phyloP scores from a whole-genome alignment of 2,888 invertebrate species.

The Spicauda simplicius region DNA sequence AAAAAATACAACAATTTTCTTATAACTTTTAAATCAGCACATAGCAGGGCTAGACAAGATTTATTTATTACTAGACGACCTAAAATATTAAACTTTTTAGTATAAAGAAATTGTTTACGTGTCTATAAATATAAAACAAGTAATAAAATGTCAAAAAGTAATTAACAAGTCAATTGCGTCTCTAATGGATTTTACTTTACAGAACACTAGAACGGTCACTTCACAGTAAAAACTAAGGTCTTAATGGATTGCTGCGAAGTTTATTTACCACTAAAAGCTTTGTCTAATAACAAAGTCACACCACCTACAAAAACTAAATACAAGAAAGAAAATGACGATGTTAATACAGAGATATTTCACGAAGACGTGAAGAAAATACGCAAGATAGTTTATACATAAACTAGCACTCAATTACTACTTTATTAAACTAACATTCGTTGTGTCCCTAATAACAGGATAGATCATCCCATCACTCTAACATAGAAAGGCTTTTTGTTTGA shows the following conservation, averaged over 20 bases:
- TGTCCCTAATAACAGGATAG: constrained; percentile 13
- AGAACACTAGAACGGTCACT: background rate
- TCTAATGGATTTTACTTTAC: background rate
- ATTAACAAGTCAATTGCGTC: background rate
- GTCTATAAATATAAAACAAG: background rate
- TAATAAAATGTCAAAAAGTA: background rate
- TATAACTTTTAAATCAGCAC: no score
- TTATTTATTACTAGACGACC: no score
- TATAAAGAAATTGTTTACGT: no score
- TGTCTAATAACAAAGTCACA: background rate
- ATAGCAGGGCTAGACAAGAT: no score
- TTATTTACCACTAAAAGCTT: background rate
- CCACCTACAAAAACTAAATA: background rate
- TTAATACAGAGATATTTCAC: background rate
- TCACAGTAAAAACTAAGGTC: background rate
- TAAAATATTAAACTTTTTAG: no score
- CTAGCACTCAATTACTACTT: constrained; percentile 13
- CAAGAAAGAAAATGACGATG: background rate
- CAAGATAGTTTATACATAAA: background rate
- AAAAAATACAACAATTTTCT: no score
- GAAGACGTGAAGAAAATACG: constrained; percentile 2
- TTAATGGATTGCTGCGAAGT: background rate
- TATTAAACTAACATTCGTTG: constrained; percentile 32
- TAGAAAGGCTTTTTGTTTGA: constrained; percentile 54
- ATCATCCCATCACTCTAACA: constrained; percentile 48